Evolutionary conservation across 2,113 vertebrate species (phyloP), one percentile per base, ranked within the genome.

Genomic region (Nettapus auritus): DNA sequence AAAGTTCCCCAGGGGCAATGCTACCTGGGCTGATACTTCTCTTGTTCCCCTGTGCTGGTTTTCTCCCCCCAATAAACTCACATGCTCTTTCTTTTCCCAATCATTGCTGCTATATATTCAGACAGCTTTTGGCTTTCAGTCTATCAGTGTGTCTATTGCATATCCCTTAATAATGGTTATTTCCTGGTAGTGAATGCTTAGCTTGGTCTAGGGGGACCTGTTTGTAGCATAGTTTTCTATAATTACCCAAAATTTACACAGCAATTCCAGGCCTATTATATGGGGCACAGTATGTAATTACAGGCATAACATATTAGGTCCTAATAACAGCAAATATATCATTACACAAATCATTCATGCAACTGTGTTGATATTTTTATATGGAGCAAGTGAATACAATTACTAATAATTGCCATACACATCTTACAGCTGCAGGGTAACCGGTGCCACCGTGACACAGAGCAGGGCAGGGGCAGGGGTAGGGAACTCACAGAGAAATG

Each of bases 201-300:
- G 15, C 82, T 89, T 66, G 86, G 93, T 96, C 94, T 73, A 55
- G 50, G 11, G 93, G 77, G 88, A 90, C 83, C 80, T 95, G 80
- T 93, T 96, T 93, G 92, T 96, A 94, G 74, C 77, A 82, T 8
- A 95, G 92, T 92, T 96, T 90, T 96, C 94, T 3, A 7, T 67
- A 93, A 95, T 96, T 95, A 92, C 74, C 88, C 81, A 60, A 90
- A 92, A 96, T 96, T 95, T 94, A 92, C 90, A 82, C 92, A 93
- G 90, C 86, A 96, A 73, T 95, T 94, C 80, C 83, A 84, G 66
- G 57, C 48, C 86, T 90, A 73, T 94, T 96, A 90, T 76, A 73
- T 46, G 34, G 40, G 57, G 48, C 66, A 73, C n/a, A 87, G 80
- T 75, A 40, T 93, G 90, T 86, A 94, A 96, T 96, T 95, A 96